Evolutionary conservation across 2,888 invertebrate species (phyloP).

Genomic region (Lasioglossum marginatum): DNA sequence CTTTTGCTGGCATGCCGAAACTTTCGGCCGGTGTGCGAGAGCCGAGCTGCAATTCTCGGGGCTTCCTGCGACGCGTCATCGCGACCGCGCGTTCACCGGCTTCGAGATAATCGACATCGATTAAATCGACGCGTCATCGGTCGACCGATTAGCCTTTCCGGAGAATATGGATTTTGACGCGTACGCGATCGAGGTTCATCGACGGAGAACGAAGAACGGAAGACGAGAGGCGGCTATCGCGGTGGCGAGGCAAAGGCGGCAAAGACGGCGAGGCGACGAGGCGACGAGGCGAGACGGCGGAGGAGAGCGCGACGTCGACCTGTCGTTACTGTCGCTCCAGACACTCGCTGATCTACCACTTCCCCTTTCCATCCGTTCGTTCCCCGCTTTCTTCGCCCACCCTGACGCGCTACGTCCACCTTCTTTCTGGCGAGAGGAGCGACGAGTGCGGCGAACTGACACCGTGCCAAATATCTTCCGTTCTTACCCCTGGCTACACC

Average conservation of each 20-base stretch:
- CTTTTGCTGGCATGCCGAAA: not conserved
- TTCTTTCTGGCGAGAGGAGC: constrained; percentile 48
- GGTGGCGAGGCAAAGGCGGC: constrained; percentile 4
- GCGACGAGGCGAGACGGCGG: constrained; percentile 16
- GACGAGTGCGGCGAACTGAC: constrained; percentile 69
- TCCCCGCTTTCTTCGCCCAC: constrained; percentile 16
- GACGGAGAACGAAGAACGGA: not conserved
- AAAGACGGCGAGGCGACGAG: not conserved
- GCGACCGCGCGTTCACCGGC: constrained; percentile 6
- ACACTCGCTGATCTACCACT: constrained; percentile 28
- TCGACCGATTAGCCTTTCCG: constrained; percentile 80
- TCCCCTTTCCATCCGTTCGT: not conserved
- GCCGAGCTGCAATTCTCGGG: not conserved
- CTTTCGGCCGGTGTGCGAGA: not conserved
- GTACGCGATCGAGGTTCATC: constrained; percentile 68
- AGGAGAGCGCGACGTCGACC: constrained; percentile 32
- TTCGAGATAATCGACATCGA: constrained; percentile 59
- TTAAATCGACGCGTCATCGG: constrained; percentile 79
- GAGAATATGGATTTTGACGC: constrained; percentile 70
- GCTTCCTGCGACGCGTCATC: not conserved
- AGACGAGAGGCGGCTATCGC: not conserved
- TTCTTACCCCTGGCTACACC: constrained; percentile 35
- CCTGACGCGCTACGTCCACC: constrained; percentile 34
- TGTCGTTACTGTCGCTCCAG: constrained; percentile 74
- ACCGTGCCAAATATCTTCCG: constrained; percentile 69